Conservation (phyloP, 2,888 invertebrate species). For the Leptothorax acervorum region DNA sequence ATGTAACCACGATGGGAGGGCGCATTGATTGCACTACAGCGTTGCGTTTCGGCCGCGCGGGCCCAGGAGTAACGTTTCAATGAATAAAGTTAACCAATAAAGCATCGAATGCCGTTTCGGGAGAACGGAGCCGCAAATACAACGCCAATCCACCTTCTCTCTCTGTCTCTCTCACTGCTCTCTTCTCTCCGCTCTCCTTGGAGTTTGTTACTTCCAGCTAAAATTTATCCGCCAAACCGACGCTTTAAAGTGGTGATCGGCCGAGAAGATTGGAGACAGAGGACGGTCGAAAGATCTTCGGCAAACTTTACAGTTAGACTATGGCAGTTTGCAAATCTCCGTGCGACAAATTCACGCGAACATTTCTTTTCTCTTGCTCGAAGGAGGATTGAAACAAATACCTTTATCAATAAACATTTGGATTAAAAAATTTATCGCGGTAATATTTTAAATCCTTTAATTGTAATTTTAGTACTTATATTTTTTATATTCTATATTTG, state of each 20-base stretch:
- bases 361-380: not conserved
- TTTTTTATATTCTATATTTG: too few species aligned
- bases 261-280: constrained; percentile 22
- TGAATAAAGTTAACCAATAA: constrained; percentile 80
- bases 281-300: not conserved
- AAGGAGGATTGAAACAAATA: not conserved
- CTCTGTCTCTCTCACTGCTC: not conserved
- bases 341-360: not conserved
- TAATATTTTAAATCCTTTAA: not conserved
- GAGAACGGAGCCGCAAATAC: constrained; percentile 50
- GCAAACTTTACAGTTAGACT: constrained; percentile 9
- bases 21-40: constrained; percentile 67
- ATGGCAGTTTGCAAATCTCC: constrained; percentile 25
- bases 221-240: constrained; percentile 64
- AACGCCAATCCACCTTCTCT: not conserved
- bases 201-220: constrained; percentile 65
- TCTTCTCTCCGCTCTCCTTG: constrained; percentile 41
- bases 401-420: not conserved
- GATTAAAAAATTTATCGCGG: not conserved
- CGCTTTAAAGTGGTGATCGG: constrained; percentile 40
- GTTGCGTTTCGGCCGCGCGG: constrained; percentile 62
- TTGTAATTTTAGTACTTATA: not conserved
- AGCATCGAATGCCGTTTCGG: constrained; percentile 68
- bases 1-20: constrained; percentile 69
- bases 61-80: constrained; percentile 70